Evolutionary conservation across 2,113 vertebrate species (phyloP).

Genomic region (Amblyopsis rosae): DNA sequence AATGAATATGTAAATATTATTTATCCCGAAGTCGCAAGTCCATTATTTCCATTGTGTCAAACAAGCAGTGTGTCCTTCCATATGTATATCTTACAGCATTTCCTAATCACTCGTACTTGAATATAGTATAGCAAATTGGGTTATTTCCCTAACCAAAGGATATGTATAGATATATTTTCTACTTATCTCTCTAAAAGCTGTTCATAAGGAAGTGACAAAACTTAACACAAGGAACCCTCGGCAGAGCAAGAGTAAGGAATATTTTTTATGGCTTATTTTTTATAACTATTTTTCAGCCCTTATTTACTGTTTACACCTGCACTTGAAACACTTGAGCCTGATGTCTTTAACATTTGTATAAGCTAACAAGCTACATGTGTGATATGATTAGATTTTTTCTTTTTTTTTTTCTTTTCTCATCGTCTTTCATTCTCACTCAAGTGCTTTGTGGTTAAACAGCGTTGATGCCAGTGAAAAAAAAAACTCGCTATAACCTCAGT

Average conservation of each 20-base stretch:
- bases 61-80: no score
- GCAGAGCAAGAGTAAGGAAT: slow-evolving; percentile 46
- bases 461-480: slow-evolving; percentile 13
- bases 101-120: slow-evolving; percentile 64
- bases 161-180: slow-evolving; percentile 64
- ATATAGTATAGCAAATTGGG: slow-evolving; percentile 38
- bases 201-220: slow-evolving; percentile 25
- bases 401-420: neutral
- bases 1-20: slow-evolving; percentile 60
- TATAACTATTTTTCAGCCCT: slow-evolving; percentile 57
- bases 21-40: slow-evolving; percentile 48
- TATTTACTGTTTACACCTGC: slow-evolving; percentile 72
- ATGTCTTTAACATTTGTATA: slow-evolving; percentile 61
- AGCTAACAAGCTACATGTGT: slow-evolving; percentile 47
- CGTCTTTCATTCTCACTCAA: slow-evolving; percentile 30
- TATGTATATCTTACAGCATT: slow-evolving; percentile 18
- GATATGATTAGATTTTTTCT: neutral
- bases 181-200: slow-evolving; percentile 53
- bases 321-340: slow-evolving; percentile 50
- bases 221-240: slow-evolving; percentile 39
- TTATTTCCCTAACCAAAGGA: slow-evolving; percentile 64
- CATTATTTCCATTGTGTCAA: neutral
- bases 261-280: slow-evolving; percentile 67
- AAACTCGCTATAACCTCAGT: slow-evolving; percentile 28
- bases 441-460: slow-evolving; percentile 46